These are phyloP conservation scores for Prionailurus viverrinus DNA, from an alignment of 2,113 vertebrate species.

Conservation along the genomic window DNA sequence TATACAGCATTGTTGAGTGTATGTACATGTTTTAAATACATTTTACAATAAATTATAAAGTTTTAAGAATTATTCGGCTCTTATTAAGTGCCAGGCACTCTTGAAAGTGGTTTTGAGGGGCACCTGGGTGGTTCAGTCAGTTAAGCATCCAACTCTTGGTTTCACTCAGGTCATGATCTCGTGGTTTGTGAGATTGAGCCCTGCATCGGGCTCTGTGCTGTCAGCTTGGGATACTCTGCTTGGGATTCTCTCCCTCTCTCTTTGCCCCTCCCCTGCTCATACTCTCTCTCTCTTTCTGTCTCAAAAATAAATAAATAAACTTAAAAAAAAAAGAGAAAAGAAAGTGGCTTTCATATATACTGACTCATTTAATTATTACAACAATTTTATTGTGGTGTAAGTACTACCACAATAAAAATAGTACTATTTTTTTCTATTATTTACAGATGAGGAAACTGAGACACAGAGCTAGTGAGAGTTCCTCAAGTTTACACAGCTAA, in stretches of 20 bases:
- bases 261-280: fast-evolving
- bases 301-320: not conserved
- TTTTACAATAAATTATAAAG: not conserved
- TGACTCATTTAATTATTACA: not conserved
- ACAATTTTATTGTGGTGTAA: not conserved
- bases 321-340: not conserved
- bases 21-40: not conserved
- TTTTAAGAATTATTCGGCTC: not conserved
- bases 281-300: not conserved
- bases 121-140: not conserved
- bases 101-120: not conserved
- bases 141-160: not conserved
- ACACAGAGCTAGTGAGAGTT: not conserved
- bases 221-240: not conserved
- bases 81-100: too few species aligned
- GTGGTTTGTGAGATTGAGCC: not conserved
- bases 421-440: not conserved
- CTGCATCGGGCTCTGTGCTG: not conserved
- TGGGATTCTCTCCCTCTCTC: not conserved
- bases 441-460: not conserved
- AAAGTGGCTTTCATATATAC: not conserved
- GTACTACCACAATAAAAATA: not conserved
- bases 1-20: not conserved
- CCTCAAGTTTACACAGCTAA: not conserved
- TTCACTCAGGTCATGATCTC: not conserved